Evolutionary conservation across 1,140 invertebrate genomes (phyloP).

Genomic region (Bradynema listronoti): DNA sequence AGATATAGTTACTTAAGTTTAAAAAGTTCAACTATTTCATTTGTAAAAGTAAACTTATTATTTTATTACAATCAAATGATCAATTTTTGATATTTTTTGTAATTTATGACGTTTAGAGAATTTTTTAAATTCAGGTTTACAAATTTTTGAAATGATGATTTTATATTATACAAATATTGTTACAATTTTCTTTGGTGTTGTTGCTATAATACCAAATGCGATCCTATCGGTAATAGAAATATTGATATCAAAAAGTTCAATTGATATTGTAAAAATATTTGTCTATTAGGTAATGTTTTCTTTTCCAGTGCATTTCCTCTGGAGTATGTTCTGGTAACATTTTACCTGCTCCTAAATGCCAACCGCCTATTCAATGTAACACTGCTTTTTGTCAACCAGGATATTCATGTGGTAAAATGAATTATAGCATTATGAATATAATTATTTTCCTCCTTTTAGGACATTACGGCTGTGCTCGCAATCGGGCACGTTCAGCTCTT

Average conservation of each 20-base stretch:
- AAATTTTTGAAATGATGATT: too few species aligned
- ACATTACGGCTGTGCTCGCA: conserved; percentile 45
- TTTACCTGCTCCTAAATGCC: not conserved
- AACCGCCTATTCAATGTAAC: not conserved
- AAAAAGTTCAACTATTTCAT: too few species aligned
- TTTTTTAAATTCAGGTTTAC: too few species aligned
- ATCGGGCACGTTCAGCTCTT: conserved; percentile 39
- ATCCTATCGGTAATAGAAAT: too few species aligned
- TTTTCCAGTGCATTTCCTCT: conserved; percentile 15
- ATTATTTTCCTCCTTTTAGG: conserved; percentile 7
- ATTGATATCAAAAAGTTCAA: not conserved
- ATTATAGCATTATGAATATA: not conserved
- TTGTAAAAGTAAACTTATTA: too few species aligned
- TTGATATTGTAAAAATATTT: not conserved
- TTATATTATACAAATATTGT: too few species aligned
- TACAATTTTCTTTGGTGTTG: too few species aligned
- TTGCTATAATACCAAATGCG: too few species aligned
- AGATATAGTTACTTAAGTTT: too few species aligned
- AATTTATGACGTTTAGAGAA: too few species aligned
- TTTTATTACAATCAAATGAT: too few species aligned
- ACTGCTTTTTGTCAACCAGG: conserved; percentile 33
- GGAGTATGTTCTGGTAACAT: conserved; percentile 18
- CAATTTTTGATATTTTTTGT: too few species aligned
- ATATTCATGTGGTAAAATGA: conserved; percentile 31
- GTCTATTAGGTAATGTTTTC: not conserved